Conservation (phyloP, 2,797 vertebrate species). For the Malacoctenus gilli region DNA sequence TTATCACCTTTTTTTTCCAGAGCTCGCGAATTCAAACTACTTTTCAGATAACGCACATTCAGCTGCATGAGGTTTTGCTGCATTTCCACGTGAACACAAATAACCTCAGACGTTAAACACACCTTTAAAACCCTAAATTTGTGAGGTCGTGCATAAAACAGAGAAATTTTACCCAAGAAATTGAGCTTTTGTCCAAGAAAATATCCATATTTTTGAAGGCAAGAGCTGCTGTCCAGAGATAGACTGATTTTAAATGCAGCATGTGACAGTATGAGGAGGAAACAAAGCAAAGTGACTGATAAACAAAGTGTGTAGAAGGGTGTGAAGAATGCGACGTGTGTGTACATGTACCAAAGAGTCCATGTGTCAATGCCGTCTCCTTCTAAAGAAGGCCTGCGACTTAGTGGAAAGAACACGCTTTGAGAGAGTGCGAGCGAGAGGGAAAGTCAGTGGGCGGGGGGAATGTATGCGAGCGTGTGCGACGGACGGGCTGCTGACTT, state of each 20-base stretch:
- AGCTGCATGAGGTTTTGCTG: too few species aligned
- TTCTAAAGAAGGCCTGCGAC: slow-evolving; percentile 1
- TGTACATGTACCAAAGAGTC: not conserved
- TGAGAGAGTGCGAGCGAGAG: slow-evolving; percentile 1
- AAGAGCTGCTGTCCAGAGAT: too few species aligned
- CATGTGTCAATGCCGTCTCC: not conserved
- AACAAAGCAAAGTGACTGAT: not conserved
- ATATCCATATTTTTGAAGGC: too few species aligned
- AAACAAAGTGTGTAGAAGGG: not conserved
- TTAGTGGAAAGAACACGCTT: slow-evolving; percentile 13
- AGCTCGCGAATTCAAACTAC: not conserved
- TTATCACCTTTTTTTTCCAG: not conserved
- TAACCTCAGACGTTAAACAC: too few species aligned
- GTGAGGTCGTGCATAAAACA: too few species aligned
- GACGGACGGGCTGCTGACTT: slow-evolving; percentile 39
- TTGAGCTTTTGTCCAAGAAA: too few species aligned
- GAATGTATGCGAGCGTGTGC: slow-evolving; percentile 17
- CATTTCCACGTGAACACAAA: too few species aligned
- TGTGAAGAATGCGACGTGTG: not conserved
- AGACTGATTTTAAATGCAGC: too few species aligned
- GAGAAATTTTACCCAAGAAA: too few species aligned
- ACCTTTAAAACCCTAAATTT: too few species aligned
- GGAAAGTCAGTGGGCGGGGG: not conserved
- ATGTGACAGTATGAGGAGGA: too few species aligned
- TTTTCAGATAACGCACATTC: not conserved